These are phyloP conservation scores for Brachionus rotundiformis DNA, from an alignment of 1,140 invertebrate species.

Conservation along the genomic window DNA sequence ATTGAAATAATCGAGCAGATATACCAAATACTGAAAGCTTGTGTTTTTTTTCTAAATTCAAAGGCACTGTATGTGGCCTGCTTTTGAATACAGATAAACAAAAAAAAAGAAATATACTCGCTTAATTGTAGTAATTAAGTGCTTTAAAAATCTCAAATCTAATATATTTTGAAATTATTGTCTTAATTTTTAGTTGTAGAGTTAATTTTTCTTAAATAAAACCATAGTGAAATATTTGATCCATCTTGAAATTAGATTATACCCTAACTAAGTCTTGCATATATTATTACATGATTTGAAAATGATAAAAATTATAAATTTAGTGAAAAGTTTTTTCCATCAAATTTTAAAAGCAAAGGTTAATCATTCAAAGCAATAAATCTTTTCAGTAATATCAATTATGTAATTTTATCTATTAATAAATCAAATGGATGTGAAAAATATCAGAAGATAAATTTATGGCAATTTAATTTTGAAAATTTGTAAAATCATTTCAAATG, in stretches of 20 bases:
- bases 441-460: not conserved
- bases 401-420: not conserved
- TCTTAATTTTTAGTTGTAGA: not conserved
- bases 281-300: no score
- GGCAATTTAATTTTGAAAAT: not conserved
- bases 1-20: not conserved
- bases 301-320: not conserved
- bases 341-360: not conserved
- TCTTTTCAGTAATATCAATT: not conserved
- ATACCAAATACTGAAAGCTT: not conserved
- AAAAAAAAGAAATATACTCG: not conserved
- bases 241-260: no score
- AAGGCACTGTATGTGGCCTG: not conserved
- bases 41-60: not conserved
- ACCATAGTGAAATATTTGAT: no score
- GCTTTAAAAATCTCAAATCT: not conserved
- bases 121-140: not conserved
- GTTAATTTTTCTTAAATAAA: not conserved
- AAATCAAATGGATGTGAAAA: not conserved
- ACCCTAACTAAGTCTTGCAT: no score
- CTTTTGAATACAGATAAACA: not conserved
- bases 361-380: not conserved
- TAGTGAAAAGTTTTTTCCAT: not conserved
- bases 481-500: no score
- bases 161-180: not conserved